Base-by-base conservation (phyloP, 2,113 vertebrate species). In the Falco punctatus region DNA sequence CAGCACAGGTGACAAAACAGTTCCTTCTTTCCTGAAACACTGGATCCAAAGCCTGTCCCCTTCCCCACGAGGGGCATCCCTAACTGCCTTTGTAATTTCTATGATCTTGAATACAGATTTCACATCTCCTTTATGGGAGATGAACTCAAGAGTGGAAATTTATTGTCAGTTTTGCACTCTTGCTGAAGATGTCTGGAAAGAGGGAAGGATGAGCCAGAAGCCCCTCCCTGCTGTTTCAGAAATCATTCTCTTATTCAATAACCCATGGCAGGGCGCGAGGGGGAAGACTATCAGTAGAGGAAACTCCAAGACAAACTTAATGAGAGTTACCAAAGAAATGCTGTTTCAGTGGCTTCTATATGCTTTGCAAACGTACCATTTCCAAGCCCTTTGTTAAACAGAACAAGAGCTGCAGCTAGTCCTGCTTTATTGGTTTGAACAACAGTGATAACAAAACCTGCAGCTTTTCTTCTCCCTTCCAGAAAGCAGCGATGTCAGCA, bases 401-500 rank as follows among this genome's bases (percentile, higher is more conserved):
- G 72, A 92, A 66, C 11, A 89, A 81, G 93, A 83, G 51, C 51
- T 88, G 88, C 65, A 94, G 42, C 81, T 74, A 38, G 58, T 75
- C 54, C 51, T 54, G 38, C 88, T 94, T 91, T 35, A 73, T 58
- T 62, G 57, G 28, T 27, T 61, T 81, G 44, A 83, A 66, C 64
- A 84, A 38, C 62, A 70, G 35, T 10, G 38, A 48, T 51, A 80
- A 64, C 58, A 89, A 82, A 86, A 66, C 1, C 44, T 71, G 49
- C 21, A 89, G 80, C 44, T 91, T 93, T 78, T 46, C 61, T 88
- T 90, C 93, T 87, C 66, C n/a, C 30, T 84, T 88, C 62, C 66
- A 93, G 77, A 94, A 96, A 95, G 66, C 30, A 64, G 52, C 51
- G 95, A 30, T 42, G 51, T 92, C 83, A 92, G 58, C 26, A 79